These are phyloP conservation scores for Diplogasteroides magnus DNA, from an alignment of 1,140 invertebrate species.

Conservation along the genomic window DNA sequence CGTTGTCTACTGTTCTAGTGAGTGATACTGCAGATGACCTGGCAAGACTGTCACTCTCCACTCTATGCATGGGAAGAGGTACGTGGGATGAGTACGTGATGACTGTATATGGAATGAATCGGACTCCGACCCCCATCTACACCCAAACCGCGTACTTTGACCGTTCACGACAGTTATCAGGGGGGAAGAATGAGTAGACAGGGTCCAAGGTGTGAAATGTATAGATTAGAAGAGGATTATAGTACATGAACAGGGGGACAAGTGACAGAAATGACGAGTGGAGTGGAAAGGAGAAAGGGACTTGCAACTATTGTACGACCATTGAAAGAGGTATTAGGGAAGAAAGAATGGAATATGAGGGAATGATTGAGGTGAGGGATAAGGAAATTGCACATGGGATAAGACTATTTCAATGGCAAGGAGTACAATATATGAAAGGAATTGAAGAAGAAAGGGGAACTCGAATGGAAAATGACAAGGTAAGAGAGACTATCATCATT, in stretches of 20 bases:
- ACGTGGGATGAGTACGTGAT: no score
- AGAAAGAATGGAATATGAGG: neutral
- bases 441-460: neutral
- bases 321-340: neutral
- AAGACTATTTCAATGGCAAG: neutral
- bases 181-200: no score
- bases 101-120: no score
- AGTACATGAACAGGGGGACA: no score
- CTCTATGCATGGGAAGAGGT: neutral
- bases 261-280: neutral
- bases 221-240: no score
- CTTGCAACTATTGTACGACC: neutral
- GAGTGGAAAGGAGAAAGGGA: neutral
- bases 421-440: neutral
- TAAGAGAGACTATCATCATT: no score
- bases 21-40: neutral
- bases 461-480: no score
- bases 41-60: neutral
- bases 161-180: no score
- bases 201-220: no score
- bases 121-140: no score
- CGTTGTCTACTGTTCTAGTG: neutral
- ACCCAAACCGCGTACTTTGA: no score
- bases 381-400: neutral
- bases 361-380: neutral